Evolutionary conservation across 2,888 invertebrate species (phyloP).

Genomic region (Anorthoa munda): DNA sequence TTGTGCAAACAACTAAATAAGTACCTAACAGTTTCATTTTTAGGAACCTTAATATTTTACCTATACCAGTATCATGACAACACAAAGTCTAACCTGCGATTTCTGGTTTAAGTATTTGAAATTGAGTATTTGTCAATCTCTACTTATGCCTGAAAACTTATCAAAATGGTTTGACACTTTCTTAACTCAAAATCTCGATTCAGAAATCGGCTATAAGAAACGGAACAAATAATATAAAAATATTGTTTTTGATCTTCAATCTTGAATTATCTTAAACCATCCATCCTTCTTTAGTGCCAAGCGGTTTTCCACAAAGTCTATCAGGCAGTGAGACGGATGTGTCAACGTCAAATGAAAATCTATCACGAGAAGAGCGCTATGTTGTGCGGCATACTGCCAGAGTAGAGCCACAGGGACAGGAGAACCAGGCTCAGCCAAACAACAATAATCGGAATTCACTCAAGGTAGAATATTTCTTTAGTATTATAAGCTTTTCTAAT

Average conservation of each 20-base stretch:
- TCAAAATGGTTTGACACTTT: no score
- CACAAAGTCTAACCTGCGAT: no score
- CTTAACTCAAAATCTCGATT: no score
- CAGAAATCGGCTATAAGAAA: no score
- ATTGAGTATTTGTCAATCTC: no score
- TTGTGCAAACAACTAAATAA: neutral
- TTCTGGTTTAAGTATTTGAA: no score
- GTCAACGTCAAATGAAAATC: conserved; percentile 97
- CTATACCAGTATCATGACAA: no score
- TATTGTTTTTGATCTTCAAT: neutral
- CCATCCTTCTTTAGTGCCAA: conserved; percentile 79
- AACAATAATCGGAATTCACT: conserved; percentile 91
- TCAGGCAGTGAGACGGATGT: conserved; percentile 97
- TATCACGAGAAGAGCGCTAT: conserved; percentile 96
- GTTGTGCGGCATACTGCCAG: conserved; percentile 95
- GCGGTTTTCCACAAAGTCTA: conserved; percentile 93
- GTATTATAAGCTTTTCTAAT: no score
- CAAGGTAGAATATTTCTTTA: conserved; percentile 81
- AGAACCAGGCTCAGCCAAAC: conserved; percentile 90
- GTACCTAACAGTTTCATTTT: neutral
- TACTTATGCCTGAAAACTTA: no score
- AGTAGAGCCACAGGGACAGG: conserved; percentile 98
- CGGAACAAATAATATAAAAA: neutral
- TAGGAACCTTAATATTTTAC: no score
- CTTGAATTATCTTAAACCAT: neutral